Base-by-base conservation (phyloP, 2,113 vertebrate species). In the Ivindomyrus marchei region DNA sequence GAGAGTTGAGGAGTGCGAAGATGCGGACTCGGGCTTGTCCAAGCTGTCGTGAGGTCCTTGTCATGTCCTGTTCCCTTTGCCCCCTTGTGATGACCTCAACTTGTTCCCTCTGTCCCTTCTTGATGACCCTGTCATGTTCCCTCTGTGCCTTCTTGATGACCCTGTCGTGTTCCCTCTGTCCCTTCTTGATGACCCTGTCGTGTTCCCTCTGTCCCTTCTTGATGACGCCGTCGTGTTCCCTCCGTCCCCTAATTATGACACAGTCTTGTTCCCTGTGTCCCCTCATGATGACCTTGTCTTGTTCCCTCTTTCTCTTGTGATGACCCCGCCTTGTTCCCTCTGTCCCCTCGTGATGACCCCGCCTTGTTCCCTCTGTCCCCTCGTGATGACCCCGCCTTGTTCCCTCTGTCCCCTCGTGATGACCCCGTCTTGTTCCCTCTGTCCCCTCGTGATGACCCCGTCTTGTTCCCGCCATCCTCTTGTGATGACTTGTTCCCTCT, bases 11-110 rank as follows among this genome's bases (percentile, higher is more conserved):
- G 19, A n/a, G 42, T 31, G 83, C 9, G 39, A 66, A 53, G 45
- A 93, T 93, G 52, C 3, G 90, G 94, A 92, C 92, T 93, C 91
- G 88, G 92, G 90, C 88, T 91, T 90, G 92, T 93, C 90, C 87
- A 90, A 42, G 1, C 89, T 88, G 6, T 0, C 42, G 42, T 90
- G 88, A 89, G 80, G 62, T 87, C 6, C 9, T 85, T 49, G 39
- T 88, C 5, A 77, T 27, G 47, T 84, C 46, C 74, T 36, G 74
- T 7, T 42, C 74, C 74, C 74, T 39, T 36, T 19, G 36, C 10
- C 74, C 31, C 13, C 5, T 77, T n/a, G 24, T 74, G 10, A 36
- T 74, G 66, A 74, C 27, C 66, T 1, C 66, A 36, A 36, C 66
- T 15, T 74, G n/a, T 74, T 74, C 27, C 66, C 66, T 53, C 17